Conservation (phyloP, 1,140 invertebrate species). For the Plectus sambesii region DNA sequence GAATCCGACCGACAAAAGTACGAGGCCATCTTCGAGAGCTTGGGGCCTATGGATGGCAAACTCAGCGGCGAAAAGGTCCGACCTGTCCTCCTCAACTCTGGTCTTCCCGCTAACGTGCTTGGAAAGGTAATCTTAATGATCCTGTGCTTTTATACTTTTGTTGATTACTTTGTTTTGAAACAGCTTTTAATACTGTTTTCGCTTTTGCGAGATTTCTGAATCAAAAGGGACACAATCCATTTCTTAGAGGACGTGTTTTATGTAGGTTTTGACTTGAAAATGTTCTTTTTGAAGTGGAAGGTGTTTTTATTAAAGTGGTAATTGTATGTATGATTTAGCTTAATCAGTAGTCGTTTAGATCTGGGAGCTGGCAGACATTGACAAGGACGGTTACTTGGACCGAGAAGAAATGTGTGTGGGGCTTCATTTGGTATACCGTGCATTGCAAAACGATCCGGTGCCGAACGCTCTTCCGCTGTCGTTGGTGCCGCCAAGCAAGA, state of each 20-base stretch:
- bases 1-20: no score
- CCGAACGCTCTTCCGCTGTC: constrained; percentile 62
- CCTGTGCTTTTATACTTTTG: no score
- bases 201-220: no score
- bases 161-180: constrained; percentile 6
- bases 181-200: no score
- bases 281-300: no score
- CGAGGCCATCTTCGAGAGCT: constrained; percentile 69
- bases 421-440: constrained; percentile 78
- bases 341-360: constrained; percentile 82
- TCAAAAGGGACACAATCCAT: no score
- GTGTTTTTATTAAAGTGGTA: no score
- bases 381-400: constrained; percentile 86
- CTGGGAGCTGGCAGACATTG: constrained; percentile 91
- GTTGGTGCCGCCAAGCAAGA: constrained; percentile 61
- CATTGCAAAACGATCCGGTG: constrained; percentile 18
- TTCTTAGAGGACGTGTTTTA: constrained; percentile 7
- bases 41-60: constrained; percentile 80
- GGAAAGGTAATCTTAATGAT: constrained; percentile 50
- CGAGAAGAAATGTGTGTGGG: constrained; percentile 93
- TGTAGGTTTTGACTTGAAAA: neutral
- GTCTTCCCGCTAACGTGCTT: constrained; percentile 60
- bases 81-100: constrained; percentile 28
- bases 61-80: constrained; percentile 66
- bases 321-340: no score